Percentiles rank a stretch among this genome's conserved stretches.
Conservation (phyloP, 2,797 vertebrate genomes). For the Balearica regulorum region DNA sequence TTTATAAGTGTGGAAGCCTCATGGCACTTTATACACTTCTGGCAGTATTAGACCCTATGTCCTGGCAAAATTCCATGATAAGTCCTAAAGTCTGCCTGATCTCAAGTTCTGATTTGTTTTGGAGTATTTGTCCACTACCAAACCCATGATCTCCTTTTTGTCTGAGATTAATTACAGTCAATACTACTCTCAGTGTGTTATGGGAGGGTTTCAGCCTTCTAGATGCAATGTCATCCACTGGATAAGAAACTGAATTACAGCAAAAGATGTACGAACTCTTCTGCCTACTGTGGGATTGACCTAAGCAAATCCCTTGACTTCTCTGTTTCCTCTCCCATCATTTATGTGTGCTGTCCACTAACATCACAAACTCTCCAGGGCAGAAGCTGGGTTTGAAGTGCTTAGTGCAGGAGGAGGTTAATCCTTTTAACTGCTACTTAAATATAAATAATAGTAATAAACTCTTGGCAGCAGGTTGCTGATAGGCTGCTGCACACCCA, state of each 20-base stretch:
- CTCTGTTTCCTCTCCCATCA: background rate
- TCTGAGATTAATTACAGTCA: background rate
- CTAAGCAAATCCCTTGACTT: background rate
- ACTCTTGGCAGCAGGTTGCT: background rate
- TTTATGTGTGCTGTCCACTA: background rate
- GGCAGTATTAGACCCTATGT: background rate
- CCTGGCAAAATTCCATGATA: background rate
- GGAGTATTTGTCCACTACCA: background rate
- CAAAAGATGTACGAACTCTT: background rate
- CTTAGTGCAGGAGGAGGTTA: background rate
- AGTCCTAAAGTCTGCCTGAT: background rate
- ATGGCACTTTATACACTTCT: background rate
- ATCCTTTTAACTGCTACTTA: slow-evolving; percentile 3
- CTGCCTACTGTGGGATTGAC: background rate
- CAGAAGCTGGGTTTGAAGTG: background rate
- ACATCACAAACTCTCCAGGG: background rate
- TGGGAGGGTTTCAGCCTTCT: background rate
- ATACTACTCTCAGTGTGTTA: background rate
- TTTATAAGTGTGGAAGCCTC: background rate
- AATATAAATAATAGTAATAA: background rate
- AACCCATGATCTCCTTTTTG: background rate
- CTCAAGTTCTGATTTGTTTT: background rate
- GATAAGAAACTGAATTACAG: background rate
- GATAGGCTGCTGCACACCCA: background rate
- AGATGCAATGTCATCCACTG: background rate